Evolutionary conservation across 2,888 invertebrate genomes (phyloP).

Genomic region (Agriopis marginaria): DNA sequence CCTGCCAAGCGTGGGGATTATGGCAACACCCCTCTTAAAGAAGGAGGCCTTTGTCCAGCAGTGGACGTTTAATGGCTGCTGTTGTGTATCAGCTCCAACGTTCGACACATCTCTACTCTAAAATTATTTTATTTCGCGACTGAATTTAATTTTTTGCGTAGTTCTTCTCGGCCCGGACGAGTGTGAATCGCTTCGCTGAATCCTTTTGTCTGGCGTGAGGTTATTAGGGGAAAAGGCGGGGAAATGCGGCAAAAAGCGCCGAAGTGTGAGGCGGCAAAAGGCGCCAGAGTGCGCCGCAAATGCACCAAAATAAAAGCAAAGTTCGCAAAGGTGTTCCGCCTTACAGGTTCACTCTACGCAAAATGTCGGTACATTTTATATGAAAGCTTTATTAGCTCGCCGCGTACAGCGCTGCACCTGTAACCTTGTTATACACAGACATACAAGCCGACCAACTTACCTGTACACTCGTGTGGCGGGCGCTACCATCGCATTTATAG

Average conservation of each 20-base stretch:
- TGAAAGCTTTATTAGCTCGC: conserved; percentile 22
- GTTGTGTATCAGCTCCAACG: too few species aligned
- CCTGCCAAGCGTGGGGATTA: too few species aligned
- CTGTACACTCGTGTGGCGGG: background rate
- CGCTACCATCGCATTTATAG: background rate
- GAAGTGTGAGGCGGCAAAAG: conserved; percentile 9
- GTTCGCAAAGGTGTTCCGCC: conserved; percentile 17
- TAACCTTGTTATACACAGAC: background rate
- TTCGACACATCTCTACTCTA: background rate
- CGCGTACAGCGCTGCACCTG: background rate
- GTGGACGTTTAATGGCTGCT: too few species aligned
- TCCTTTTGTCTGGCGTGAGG: conserved; percentile 6
- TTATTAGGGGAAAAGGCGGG: conserved; percentile 14
- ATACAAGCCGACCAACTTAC: background rate
- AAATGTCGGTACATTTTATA: conserved; percentile 23
- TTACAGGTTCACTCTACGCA: conserved; percentile 11
- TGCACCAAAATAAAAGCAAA: conserved; percentile 24
- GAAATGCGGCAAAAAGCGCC: conserved; percentile 1
- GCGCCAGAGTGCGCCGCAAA: conserved; percentile 23
- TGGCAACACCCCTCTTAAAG: too few species aligned
- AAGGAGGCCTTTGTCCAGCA: too few species aligned
- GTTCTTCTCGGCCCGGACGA: background rate
- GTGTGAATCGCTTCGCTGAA: background rate
- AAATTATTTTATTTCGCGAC: background rate
- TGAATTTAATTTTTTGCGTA: too few species aligned